Conservation (phyloP, 2,113 vertebrate species). For the Engraulis encrasicolus region DNA sequence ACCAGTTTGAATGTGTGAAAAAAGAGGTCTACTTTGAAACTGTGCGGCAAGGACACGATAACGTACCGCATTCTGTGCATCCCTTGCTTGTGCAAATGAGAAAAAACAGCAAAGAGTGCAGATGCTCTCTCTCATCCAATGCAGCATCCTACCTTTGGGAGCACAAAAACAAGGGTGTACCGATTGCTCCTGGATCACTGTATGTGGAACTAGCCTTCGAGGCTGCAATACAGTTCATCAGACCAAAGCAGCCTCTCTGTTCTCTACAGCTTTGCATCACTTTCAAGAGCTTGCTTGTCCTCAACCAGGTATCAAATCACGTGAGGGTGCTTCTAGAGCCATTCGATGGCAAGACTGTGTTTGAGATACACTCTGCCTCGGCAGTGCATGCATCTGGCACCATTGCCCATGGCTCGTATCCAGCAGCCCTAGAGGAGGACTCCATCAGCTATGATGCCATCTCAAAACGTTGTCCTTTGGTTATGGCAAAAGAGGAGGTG, state of each 20-base stretch:
- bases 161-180: constrained; percentile 77
- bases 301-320: constrained; percentile 65
- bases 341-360: constrained; percentile 57
- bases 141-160: constrained; percentile 74
- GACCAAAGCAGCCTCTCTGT: constrained; percentile 70
- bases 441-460: constrained; percentile 69
- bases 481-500: constrained; percentile 66
- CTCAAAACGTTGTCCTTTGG: constrained; percentile 71
- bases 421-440: constrained; percentile 68
- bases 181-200: constrained; percentile 80
- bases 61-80: constrained; percentile 48
- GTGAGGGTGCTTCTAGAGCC: constrained; percentile 74
- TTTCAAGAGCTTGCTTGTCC: constrained; percentile 75
- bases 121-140: constrained; percentile 70
- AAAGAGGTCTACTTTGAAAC: constrained; percentile 69
- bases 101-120: constrained; percentile 57
- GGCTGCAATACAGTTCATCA: constrained; percentile 69
- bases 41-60: constrained; percentile 59
- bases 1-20: constrained; percentile 80
- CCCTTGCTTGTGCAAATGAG: constrained; percentile 63
- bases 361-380: constrained; percentile 75
- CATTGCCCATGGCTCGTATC: constrained; percentile 52
- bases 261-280: constrained; percentile 70
- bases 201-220: constrained; percentile 82
- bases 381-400: constrained; percentile 76